These are phyloP conservation scores for Cerastis leucographa DNA, from an alignment of 2,888 invertebrate species.

Conservation along the genomic window DNA sequence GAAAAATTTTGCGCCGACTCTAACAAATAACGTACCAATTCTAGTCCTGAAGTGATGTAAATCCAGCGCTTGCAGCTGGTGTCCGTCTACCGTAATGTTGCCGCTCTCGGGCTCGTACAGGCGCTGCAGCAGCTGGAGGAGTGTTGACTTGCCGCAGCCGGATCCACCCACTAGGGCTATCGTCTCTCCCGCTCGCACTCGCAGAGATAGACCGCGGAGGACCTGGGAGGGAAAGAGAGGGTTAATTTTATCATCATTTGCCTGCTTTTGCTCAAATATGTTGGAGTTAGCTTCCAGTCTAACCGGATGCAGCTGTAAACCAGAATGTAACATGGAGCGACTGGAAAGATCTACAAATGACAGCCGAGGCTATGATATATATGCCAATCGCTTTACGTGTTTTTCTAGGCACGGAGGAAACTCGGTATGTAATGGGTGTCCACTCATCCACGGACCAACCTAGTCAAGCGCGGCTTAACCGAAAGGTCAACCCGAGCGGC, in stretches of 20 bases:
- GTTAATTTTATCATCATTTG: neutral
- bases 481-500: no score
- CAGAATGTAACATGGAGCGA: neutral
- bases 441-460: no score
- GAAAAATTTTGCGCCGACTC: neutral
- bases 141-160: constrained; percentile 96
- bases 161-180: constrained; percentile 94
- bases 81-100: constrained; percentile 91
- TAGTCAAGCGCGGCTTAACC: no score
- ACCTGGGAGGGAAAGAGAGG: constrained; percentile 81
- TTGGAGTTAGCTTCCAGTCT: neutral
- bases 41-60: constrained; percentile 83
- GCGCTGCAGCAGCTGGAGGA: constrained; percentile 94
- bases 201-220: constrained; percentile 92
- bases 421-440: no score
- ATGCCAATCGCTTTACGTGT: no score
- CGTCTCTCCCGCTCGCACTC: constrained; percentile 92
- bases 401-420: no score
- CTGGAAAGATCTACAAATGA: neutral
- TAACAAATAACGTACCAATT: constrained; percentile 76
- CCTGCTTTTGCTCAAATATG: neutral
- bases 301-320: neutral
- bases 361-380: no score
- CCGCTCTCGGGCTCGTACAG: constrained; percentile 93
- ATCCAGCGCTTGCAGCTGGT: constrained; percentile 92